Evolutionary conservation across 1,140 invertebrate genomes (phyloP).

Genomic region (Leptinotarsa undecemlineata): DNA sequence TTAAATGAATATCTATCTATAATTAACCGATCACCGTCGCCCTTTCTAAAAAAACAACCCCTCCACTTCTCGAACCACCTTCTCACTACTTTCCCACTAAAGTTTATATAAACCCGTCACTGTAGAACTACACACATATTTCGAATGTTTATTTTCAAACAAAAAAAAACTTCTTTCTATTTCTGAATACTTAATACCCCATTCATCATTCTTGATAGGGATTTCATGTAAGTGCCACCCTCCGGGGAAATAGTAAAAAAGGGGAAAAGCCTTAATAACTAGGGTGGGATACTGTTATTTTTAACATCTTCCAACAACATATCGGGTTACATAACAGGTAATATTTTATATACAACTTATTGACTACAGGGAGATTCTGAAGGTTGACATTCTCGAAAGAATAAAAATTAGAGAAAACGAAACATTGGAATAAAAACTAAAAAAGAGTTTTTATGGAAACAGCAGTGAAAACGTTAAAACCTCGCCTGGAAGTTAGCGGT

Average conservation of each 20-base stretch:
- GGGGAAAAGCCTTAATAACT: slow-evolving; percentile 7
- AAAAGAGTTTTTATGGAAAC: too few relatives aligned
- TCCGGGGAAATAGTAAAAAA: too few relatives aligned
- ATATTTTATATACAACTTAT: slow-evolving; percentile 5
- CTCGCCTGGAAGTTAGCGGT: too few relatives aligned
- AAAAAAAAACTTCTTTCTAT: slow-evolving; percentile 24
- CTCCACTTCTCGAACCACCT: slow-evolving; percentile 5
- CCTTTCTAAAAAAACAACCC: too few relatives aligned
- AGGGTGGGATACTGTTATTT: slow-evolving; percentile 19
- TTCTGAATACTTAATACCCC: slow-evolving; percentile 25
- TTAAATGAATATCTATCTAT: too few relatives aligned
- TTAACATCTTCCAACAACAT: slow-evolving; percentile 8
- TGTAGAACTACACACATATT: background rate
- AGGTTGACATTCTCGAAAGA: too few relatives aligned
- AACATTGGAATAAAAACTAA: too few relatives aligned
- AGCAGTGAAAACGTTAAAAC: too few relatives aligned
- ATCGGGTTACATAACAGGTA: slow-evolving; percentile 18
- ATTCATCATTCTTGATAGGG: slow-evolving; percentile 20
- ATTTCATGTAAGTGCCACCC: background rate
- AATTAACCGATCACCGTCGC: too few relatives aligned
- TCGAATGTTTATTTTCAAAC: slow-evolving; percentile 21
- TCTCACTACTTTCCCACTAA: background rate
- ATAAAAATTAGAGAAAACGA: too few relatives aligned
- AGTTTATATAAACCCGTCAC: slow-evolving; percentile 19
- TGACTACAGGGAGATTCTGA: background rate